Evolutionary conservation across 2,797 vertebrate genomes (phyloP).

Genomic region (Acanthis flammea): DNA sequence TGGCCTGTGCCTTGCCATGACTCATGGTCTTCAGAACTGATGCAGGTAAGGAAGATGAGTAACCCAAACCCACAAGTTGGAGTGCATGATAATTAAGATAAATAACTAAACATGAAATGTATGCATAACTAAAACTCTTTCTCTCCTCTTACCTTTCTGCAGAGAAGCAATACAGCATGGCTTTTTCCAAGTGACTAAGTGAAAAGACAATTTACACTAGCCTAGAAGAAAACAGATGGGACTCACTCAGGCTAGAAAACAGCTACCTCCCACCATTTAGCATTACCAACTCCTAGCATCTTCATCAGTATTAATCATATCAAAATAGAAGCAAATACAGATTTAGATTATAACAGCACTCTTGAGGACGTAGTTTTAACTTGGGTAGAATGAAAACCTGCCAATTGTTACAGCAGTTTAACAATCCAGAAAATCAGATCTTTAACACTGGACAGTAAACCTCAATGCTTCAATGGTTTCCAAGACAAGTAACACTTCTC

Average conservation of each 20-base stretch:
- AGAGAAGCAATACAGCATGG: background rate
- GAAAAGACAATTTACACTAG: background rate
- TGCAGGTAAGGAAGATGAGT: background rate
- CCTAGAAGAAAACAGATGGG: slow-evolving; percentile 3
- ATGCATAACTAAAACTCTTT: background rate
- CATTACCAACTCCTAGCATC: background rate
- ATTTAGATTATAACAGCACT: background rate
- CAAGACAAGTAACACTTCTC: background rate
- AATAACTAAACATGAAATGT: background rate
- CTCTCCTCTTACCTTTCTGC: background rate
- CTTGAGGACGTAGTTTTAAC: background rate
- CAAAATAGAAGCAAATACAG: background rate
- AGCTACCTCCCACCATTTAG: background rate
- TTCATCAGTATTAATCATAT: background rate
- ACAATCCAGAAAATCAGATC: background rate
- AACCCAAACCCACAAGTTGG: background rate
- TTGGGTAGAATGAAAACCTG: background rate
- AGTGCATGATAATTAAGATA: background rate
- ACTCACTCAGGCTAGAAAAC: background rate
- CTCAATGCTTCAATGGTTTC: background rate
- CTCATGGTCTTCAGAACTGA: background rate
- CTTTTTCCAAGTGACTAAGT: background rate
- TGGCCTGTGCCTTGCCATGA: background rate
- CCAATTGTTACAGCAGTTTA: background rate
- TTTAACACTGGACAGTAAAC: background rate